These are phyloP conservation scores for Percina caprodes DNA, from an alignment of 2,113 vertebrate species.

Conservation along the genomic window DNA sequence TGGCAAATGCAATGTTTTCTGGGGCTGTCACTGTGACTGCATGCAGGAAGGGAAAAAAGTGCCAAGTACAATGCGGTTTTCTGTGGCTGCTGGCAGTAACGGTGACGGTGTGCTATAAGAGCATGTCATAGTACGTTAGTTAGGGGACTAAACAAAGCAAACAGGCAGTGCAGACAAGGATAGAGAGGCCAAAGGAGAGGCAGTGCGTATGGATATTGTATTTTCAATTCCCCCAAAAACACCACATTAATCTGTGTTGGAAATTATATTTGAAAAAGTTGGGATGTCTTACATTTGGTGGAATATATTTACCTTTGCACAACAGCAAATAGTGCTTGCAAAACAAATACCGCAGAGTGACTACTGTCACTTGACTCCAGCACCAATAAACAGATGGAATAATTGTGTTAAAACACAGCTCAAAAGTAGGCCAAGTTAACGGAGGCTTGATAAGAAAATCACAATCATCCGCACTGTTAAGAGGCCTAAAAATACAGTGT, in stretches of 20 bases:
- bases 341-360: constrained; percentile 12
- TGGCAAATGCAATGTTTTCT: constrained; percentile 64
- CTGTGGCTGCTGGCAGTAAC: constrained; percentile 57
- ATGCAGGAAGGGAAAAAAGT: constrained; percentile 40
- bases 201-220: not conserved
- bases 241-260: not conserved
- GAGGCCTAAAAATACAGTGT: not conserved
- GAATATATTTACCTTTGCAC: not conserved
- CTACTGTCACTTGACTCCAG: constrained; percentile 11
- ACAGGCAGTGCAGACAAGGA: constrained; percentile 55
- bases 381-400: constrained; percentile 17
- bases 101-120: constrained; percentile 55
- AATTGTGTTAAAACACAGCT: constrained; percentile 13
- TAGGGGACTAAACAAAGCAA: constrained; percentile 70
- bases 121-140: constrained; percentile 69
- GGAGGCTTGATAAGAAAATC: constrained; percentile 10
- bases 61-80: constrained; percentile 62
- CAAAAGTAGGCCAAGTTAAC: constrained; percentile 23
- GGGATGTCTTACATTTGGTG: not conserved
- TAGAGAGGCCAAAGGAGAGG: constrained; percentile 23
- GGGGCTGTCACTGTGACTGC: constrained; percentile 57
- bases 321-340: not conserved
- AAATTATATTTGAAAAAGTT: not conserved
- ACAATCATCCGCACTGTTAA: constrained; percentile 9
- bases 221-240: not conserved